Percentiles rank a stretch among this genome's conserved stretches.
These are phyloP conservation scores for Cichladusa arquata DNA, from an alignment of 2,113 vertebrate species.

Conservation along the genomic window DNA sequence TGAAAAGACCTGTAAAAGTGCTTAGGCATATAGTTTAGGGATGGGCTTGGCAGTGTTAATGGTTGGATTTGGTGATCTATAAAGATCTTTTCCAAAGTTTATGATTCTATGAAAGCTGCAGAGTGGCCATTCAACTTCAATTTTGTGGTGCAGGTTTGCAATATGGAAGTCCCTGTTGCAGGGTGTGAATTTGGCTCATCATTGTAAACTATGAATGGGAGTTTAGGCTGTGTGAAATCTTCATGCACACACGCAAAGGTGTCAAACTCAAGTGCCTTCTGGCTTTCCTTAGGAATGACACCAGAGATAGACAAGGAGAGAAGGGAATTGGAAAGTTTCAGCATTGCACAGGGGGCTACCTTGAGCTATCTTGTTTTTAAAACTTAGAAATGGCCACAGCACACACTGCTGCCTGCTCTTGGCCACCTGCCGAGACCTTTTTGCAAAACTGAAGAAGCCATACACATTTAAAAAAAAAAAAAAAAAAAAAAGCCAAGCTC, in stretches of 20 bases:
- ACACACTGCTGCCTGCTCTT: background rate
- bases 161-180: background rate
- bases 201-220: background rate
- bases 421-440: background rate
- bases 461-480: background rate
- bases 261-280: background rate
- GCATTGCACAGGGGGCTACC: background rate
- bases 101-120: background rate
- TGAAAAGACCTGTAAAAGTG: background rate
- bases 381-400: background rate
- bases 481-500: background rate
- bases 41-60: background rate
- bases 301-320: background rate
- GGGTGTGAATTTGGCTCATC: background rate
- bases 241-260: background rate
- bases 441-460: background rate
- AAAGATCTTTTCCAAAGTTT: background rate
- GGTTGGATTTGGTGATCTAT: background rate
- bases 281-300: background rate
- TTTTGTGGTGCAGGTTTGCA: background rate
- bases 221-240: background rate
- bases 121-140: background rate
- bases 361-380: background rate
- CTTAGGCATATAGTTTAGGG: background rate
- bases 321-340: background rate